Base-by-base conservation (phyloP, 1,140 invertebrate species). In the Pararge aegeria region DNA sequence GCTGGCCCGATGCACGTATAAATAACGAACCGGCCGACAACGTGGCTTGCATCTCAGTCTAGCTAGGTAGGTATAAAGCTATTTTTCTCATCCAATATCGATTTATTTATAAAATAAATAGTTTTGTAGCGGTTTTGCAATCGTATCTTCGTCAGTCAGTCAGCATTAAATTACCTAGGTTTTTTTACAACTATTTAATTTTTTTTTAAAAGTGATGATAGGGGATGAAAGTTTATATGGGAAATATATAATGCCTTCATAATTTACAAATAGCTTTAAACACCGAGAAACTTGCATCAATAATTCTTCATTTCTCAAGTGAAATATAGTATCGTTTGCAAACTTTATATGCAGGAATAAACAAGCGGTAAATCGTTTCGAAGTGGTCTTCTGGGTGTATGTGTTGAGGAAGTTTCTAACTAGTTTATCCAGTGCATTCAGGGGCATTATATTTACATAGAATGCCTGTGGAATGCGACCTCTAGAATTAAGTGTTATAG, bases 301-400 rank as follows among this genome's bases (percentile, higher is more conserved):
- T 46, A 6, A 46, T 46, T 20, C 18, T 46, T 46, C 44, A 46
- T 46, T 46, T 20, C 44, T 20, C 44, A 46, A 20, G 20, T 24
- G 12, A 46, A 21, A 20, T 46, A 21, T 20, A 46, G 20, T 46
- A 42, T 42, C 38, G 38, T 18, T 46, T 24, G 12, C 10, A 46
- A 46, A 46, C 44, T 46, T 46, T 46, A 21, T 21, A 46, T 24
- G 44, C 44, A 12, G 21, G 37, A 55, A 19, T 18, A 55, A 18
- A 27, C 20, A 44, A 29, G 40, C 24, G 24, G 15, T 55, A 46
- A 55, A 55, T 44, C 40, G 40, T 46, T 46, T 55, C 40, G 15
- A 55, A 46, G 27, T 55, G 30, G 38, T 44, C 53, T 44, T 29
- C 12, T n/a, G 53, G 53, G 40, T 19, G 40, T n/a, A 55, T 55